Base-by-base conservation (phyloP, 2,797 vertebrate species). In the Sebastes itinus region DNA sequence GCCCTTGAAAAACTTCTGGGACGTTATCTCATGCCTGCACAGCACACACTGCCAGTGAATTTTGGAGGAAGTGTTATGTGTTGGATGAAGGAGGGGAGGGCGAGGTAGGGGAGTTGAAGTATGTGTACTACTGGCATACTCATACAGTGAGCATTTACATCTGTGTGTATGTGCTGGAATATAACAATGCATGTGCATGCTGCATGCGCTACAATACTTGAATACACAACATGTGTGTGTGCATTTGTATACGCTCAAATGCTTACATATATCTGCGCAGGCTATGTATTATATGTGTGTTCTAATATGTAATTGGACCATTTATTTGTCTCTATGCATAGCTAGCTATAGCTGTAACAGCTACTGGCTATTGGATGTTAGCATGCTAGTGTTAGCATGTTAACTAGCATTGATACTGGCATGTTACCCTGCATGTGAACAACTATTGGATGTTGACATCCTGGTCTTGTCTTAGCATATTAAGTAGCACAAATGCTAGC, bases 1-100 rank as follows among this genome's bases (percentile, higher is more conserved):
- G 95, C 95, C 93, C 95, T 94, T 95, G 94, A 91, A 94, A 92
- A 95, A 94, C 95, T 92, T 94, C 92, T 94, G 90, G 94, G 94
- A 96, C 92, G 90, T 94, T 94, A 96, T 96, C 96, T 95, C 94
- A 94, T 94, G 92, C 92, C 94, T 95, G 91, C 92, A 94, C 89
- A 87, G 88, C 86, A 80, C 90, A 91, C 78, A 84, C 87, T 74
- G 89, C 86, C 87, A 88, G 82, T 79, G 81, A 80, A 86, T 92
- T 92, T 78, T 32, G 77, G 86, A 93, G 91, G 82, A 92, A 93
- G 84, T 83, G 88, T 84, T 90, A 87, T 83, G 81, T 83, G 90
- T 75, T 88, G 84, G 85, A 87, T 72, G 85, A 85, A 78, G 83
- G 63, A 87, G 69, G 54, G 75, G 75, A 82, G 65, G 61, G 61